phyloP scores from a whole-genome alignment of 2,113 vertebrate genomes.

The Symphodus melops region DNA sequence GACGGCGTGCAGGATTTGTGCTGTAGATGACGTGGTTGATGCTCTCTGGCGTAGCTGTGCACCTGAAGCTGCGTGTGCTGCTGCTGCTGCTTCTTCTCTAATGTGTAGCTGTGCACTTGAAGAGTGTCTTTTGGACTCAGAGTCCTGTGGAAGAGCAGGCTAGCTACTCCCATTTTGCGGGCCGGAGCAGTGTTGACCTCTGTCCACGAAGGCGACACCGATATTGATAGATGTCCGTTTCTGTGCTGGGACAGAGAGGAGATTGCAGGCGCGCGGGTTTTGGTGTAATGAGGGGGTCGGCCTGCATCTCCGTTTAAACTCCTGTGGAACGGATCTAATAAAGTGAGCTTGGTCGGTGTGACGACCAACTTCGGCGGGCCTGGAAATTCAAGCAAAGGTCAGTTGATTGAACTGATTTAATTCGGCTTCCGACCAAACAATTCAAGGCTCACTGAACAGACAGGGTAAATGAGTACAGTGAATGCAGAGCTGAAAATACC shows the following conservation, averaged over 20 bases:
- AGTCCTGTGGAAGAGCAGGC: constrained; percentile 84
- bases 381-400: constrained; percentile 40
- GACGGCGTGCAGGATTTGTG: constrained; percentile 27
- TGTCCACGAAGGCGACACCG: constrained; percentile 44
- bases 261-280: constrained; percentile 61
- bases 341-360: constrained; percentile 75
- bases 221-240: constrained; percentile 72
- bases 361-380: constrained; percentile 78
- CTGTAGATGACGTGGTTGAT: constrained; percentile 67
- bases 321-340: constrained; percentile 75
- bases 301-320: constrained; percentile 37
- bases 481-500: constrained; percentile 32
- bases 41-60: constrained; percentile 74
- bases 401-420: too few species aligned
- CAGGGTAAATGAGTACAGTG: neutral
- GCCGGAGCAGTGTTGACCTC: constrained; percentile 48
- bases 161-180: constrained; percentile 86
- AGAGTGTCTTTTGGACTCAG: constrained; percentile 85
- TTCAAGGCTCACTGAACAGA: neutral
- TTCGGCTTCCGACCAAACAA: neutral
- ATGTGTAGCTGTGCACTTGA: constrained; percentile 89
- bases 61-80: constrained; percentile 68
- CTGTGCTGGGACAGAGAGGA: constrained; percentile 51
- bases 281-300: constrained; percentile 55
- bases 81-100: constrained; percentile 67